Percentiles rank a stretch among this genome's conserved stretches.
phyloP scores from a whole-genome alignment of 2,888 invertebrate species.

The Eupithecia insigniata region DNA sequence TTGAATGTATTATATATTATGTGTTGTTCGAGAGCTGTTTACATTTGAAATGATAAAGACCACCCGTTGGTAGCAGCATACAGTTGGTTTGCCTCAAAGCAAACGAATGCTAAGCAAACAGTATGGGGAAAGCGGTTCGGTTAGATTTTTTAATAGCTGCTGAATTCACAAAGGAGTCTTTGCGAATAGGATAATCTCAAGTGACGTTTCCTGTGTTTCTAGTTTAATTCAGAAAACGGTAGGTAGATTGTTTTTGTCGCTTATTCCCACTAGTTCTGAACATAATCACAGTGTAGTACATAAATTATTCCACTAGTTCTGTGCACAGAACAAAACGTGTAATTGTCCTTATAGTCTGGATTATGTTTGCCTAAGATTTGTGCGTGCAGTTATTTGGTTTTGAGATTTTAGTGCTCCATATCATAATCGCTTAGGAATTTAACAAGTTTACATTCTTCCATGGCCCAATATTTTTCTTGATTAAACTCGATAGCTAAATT shows the following conservation, averaged over 20 bases:
- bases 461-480: slow-evolving; percentile 50
- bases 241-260: not conserved
- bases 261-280: not conserved
- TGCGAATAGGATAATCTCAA: not conserved
- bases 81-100: slow-evolving; percentile 79
- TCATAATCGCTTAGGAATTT: not conserved
- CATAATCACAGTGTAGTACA: not conserved
- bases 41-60: slow-evolving; percentile 81
- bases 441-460: not conserved
- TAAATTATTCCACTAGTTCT: not conserved
- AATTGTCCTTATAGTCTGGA: not conserved
- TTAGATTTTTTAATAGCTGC: slow-evolving; percentile 59
- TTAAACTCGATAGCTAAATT: slow-evolving; percentile 64
- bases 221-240: not conserved
- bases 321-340: not conserved
- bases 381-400: not conserved
- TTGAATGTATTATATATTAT: slow-evolving; percentile 74
- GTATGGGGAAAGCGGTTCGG: slow-evolving; percentile 68
- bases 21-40: slow-evolving; percentile 74
- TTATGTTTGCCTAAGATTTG: not conserved
- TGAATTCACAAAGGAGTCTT: slow-evolving; percentile 48
- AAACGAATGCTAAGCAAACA: slow-evolving; percentile 77
- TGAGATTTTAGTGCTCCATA: not conserved
- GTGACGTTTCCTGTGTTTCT: not conserved
- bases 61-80: slow-evolving; percentile 65